phyloP scores from a whole-genome alignment of 2,797 vertebrate species.

The Philypnodon macrostomus region DNA sequence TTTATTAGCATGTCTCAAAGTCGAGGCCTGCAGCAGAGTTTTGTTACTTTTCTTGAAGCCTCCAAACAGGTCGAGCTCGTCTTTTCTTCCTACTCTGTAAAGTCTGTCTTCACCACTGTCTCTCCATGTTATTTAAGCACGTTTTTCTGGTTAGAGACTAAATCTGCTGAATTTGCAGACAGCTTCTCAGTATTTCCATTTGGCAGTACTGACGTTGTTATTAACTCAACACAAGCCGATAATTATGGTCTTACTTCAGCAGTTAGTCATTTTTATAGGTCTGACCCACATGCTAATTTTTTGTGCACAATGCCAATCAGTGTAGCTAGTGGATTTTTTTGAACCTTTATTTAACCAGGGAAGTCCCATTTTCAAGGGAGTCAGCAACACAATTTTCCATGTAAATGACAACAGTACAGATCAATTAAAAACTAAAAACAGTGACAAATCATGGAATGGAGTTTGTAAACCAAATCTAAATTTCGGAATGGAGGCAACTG shows the following conservation, averaged over 20 bases:
- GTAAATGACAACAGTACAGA: too few relatives aligned
- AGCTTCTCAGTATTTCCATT: background rate
- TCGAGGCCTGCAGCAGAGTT: slow-evolving; percentile 4
- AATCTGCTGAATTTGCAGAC: background rate
- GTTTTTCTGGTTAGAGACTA: background rate
- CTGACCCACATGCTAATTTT: background rate
- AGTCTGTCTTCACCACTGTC: background rate
- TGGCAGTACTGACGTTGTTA: background rate
- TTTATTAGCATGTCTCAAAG: background rate
- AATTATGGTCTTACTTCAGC: background rate
- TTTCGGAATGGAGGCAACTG: too few relatives aligned
- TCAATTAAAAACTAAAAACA: too few relatives aligned
- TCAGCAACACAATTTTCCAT: too few relatives aligned
- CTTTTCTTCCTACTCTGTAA: background rate
- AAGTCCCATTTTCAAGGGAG: too few relatives aligned
- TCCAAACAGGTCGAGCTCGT: background rate
- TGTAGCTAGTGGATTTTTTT: background rate
- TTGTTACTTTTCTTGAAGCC: slow-evolving; percentile 1
- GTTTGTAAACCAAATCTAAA: too few relatives aligned
- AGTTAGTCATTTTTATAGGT: background rate
- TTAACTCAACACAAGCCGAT: background rate
- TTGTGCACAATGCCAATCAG: slow-evolving; percentile 4
- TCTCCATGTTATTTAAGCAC: background rate
- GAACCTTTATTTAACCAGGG: too few relatives aligned
- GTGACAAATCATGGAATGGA: too few relatives aligned